These are phyloP conservation scores for Syngnathus rostellatus DNA, from an alignment of 2,797 vertebrate genomes.

Conservation along the genomic window DNA sequence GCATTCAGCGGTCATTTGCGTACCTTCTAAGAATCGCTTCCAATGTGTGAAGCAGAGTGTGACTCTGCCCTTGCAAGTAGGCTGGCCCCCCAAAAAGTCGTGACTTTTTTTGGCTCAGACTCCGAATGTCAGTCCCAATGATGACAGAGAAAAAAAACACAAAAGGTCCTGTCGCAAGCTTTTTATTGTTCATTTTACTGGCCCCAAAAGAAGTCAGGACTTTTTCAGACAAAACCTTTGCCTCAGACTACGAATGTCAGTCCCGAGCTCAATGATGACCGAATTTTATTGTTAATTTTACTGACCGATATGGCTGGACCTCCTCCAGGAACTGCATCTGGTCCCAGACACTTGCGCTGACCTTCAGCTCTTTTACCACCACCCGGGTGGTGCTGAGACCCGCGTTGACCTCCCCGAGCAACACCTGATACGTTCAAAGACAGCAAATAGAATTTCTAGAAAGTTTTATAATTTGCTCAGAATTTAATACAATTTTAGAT, in stretches of 20 bases:
- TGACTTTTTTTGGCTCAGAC: neutral
- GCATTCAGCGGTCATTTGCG: neutral
- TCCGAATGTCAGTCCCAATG: neutral
- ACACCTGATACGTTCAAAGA: conserved; percentile 66
- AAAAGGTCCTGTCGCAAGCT: neutral
- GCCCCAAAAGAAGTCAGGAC: too few relatives aligned
- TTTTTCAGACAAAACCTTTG: too few relatives aligned
- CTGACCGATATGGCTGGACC: conserved; percentile 86
- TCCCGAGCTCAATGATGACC: too few relatives aligned
- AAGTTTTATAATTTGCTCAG: too few relatives aligned
- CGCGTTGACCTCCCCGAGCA: conserved; percentile 88
- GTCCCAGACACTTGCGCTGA: conserved; percentile 84
- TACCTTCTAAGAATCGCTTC: too few relatives aligned
- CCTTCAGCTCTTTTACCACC: conserved; percentile 93
- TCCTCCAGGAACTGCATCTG: conserved; percentile 95
- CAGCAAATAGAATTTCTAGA: neutral
- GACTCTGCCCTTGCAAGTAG: neutral
- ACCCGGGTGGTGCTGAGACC: conserved; percentile 85
- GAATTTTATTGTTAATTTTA: neutral
- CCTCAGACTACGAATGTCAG: too few relatives aligned
- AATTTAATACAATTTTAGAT: too few relatives aligned
- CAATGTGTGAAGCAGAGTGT: neutral
- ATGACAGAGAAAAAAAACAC: neutral
- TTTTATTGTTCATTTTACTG: neutral
- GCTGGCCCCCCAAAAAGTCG: neutral